phyloP scores from a whole-genome alignment of 1,140 invertebrate genomes.

The Sitophilus oryzae region DNA sequence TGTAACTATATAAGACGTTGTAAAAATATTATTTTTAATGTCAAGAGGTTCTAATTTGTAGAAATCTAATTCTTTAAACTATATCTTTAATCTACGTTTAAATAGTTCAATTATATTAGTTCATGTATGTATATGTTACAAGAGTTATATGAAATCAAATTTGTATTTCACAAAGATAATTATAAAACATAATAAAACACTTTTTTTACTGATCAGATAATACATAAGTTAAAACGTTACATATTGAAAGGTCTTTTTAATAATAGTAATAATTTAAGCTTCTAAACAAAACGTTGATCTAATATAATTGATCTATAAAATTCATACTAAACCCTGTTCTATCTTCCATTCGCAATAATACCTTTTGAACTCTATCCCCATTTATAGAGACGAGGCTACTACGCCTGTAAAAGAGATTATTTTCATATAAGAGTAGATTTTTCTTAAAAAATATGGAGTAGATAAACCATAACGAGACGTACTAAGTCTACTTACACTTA shows the following conservation, averaged over 20 bases:
- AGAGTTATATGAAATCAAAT: too few species aligned
- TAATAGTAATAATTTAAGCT: too few species aligned
- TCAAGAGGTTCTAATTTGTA: not conserved
- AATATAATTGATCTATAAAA: not conserved
- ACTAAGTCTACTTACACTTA: constrained; percentile 16
- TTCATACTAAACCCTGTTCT: not conserved
- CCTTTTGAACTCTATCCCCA: not conserved
- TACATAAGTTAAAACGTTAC: too few species aligned
- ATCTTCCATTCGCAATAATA: not conserved
- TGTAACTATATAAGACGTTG: constrained; percentile 7
- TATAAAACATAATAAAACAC: too few species aligned
- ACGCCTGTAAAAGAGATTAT: not conserved
- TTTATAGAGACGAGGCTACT: too few species aligned
- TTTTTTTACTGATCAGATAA: too few species aligned
- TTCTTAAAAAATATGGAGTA: constrained; percentile 10
- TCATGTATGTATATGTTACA: too few species aligned
- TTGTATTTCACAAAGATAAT: too few species aligned
- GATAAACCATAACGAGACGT: not conserved
- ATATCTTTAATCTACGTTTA: too few species aligned
- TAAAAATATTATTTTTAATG: not conserved
- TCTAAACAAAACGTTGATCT: too few species aligned
- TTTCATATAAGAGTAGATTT: constrained; percentile 4
- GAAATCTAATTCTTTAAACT: not conserved
- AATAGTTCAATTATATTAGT: too few species aligned
- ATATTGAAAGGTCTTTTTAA: too few species aligned